Percentiles rank a stretch among this genome's conserved stretches.
Evolutionary conservation across 2,888 invertebrate genomes (phyloP).

Genomic region (Calliscelio sp.): DNA sequence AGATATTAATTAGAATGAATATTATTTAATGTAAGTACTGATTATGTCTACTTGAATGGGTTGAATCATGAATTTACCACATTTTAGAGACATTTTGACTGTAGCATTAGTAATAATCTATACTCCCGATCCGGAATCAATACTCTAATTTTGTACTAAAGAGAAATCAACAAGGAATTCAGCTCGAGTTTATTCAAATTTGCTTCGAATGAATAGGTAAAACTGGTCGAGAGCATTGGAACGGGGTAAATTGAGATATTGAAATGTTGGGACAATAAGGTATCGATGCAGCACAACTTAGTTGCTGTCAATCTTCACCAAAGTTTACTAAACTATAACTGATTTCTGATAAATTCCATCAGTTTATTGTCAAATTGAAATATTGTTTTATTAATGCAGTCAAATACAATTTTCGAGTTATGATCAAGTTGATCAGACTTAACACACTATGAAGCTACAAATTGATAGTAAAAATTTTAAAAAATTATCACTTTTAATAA

Average conservation of each 20-base stretch:
- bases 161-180: background rate
- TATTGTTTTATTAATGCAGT: constrained; percentile 48
- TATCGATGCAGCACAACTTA: constrained; percentile 46
- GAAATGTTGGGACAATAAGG: constrained; percentile 41
- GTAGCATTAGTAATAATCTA: background rate
- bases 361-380: constrained; percentile 46
- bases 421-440: constrained; percentile 9
- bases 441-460: constrained; percentile 12
- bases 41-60: too few species aligned
- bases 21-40: too few species aligned
- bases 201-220: constrained; percentile 8
- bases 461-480: constrained; percentile 19
- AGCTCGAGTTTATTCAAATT: background rate
- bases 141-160: background rate
- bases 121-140: background rate
- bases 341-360: constrained; percentile 49
- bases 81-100: background rate
- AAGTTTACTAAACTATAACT: constrained; percentile 38
- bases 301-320: constrained; percentile 35
- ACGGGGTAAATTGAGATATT: constrained; percentile 7
- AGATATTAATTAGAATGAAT: too few species aligned
- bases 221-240: constrained; percentile 20
- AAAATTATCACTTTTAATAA: too few species aligned
- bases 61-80: too few species aligned
- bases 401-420: constrained; percentile 38